Percentiles rank a stretch among this genome's conserved stretches.
Evolutionary conservation across 2,113 vertebrate genomes (phyloP).

Genomic region (Pithys albifrons): DNA sequence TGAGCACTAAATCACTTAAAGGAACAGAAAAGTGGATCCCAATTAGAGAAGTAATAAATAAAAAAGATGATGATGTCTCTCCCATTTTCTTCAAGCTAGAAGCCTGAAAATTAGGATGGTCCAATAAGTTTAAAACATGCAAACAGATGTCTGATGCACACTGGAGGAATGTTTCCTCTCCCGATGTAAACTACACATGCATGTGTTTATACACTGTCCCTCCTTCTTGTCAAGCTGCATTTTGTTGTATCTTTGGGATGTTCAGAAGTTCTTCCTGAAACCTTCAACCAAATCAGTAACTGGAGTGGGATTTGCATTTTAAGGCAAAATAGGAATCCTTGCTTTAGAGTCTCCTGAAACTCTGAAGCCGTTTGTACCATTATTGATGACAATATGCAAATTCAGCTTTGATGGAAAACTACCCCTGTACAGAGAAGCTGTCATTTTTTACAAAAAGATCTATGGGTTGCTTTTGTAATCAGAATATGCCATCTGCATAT

Average conservation of each 20-base stretch:
- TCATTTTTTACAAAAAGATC: background rate
- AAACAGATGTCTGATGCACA: background rate
- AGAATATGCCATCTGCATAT: background rate
- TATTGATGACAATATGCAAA: background rate
- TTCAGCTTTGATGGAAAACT: background rate
- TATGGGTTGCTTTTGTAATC: background rate
- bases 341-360: background rate
- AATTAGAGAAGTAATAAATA: background rate
- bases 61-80: background rate
- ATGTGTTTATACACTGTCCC: fast-evolving
- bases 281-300: background rate
- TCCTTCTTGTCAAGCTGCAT: background rate
- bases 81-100: background rate
- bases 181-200: fast-evolving
- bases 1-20: background rate
- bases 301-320: background rate
- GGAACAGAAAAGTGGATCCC: background rate
- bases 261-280: background rate
- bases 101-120: background rate
- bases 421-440: background rate
- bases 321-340: background rate
- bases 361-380: background rate
- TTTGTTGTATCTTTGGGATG: background rate
- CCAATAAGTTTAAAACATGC: background rate
- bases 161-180: background rate